These are phyloP conservation scores for Gymnocheta viridis DNA, from an alignment of 2,888 invertebrate species.

Conservation along the genomic window DNA sequence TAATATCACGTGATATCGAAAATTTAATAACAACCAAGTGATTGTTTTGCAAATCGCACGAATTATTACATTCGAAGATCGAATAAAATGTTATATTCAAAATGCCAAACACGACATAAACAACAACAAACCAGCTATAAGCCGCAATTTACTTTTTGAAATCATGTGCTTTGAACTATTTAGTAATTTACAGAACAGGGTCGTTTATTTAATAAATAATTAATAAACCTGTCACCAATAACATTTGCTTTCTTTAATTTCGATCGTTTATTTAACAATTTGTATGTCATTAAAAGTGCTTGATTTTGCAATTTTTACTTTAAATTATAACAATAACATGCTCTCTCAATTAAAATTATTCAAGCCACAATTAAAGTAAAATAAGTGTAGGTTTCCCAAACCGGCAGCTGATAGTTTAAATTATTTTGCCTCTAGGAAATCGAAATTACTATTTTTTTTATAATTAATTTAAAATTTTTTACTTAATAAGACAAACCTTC, in stretches of 20 bases:
- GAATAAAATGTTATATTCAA: no score
- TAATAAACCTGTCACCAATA: slow-evolving; percentile 2
- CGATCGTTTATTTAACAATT: slow-evolving; percentile 12
- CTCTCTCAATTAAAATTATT: slow-evolving; percentile 19
- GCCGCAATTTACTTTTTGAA: no score
- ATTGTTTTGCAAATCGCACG: no score
- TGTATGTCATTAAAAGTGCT: slow-evolving; percentile 33
- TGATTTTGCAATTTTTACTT: slow-evolving; percentile 24
- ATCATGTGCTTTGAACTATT: no score
- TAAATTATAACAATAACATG: slow-evolving; percentile 17
- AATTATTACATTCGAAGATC: no score
- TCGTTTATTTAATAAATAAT: neutral
- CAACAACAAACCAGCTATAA: no score
- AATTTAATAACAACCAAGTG: no score
- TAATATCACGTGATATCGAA: no score
- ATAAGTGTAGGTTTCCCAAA: slow-evolving; percentile 46
- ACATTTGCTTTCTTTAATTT: neutral
- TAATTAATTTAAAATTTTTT: slow-evolving; percentile 1
- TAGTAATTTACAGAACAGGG: no score
- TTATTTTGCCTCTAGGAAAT: slow-evolving; percentile 51
- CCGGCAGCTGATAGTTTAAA: neutral
- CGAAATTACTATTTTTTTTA: slow-evolving; percentile 36
- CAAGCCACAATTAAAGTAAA: slow-evolving; percentile 1
- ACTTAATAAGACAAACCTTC: slow-evolving; percentile 8
- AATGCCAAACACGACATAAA: no score